Conservation (phyloP, 92 coral and sea anemone species). For the Ricordea florida region DNA sequence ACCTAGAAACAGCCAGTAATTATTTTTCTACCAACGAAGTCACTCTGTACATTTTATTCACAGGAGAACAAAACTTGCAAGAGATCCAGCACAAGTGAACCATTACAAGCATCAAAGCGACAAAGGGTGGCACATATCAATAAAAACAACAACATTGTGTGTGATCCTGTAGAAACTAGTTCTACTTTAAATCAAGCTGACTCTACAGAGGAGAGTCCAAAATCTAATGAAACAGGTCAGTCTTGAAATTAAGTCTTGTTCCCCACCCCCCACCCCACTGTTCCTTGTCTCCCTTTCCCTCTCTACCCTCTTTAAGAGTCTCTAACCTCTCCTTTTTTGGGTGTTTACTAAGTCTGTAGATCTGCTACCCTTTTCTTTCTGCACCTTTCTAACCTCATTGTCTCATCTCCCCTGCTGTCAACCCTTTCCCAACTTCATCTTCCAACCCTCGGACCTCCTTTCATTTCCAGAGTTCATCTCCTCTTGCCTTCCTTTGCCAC, state of each 20-base stretch:
- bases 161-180: neutral
- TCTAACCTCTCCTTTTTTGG: too few species aligned
- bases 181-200: neutral
- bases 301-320: too few species aligned
- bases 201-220: neutral
- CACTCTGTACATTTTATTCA: neutral
- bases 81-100: conserved; percentile 28
- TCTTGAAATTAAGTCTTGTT: too few species aligned
- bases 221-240: too few species aligned
- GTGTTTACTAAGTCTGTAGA: too few species aligned
- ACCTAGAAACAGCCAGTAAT: too few species aligned
- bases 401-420: neutral
- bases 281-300: too few species aligned
- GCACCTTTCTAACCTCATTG: too few species aligned
- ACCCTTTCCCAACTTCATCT: neutral
- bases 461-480: neutral
- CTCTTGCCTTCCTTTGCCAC: neutral
- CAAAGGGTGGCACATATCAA: conserved; percentile 78
- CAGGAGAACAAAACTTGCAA: conserved; percentile 15
- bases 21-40: neutral
- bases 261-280: too few species aligned
- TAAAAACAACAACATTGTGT: conserved; percentile 60
- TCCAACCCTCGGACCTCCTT: neutral
- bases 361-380: too few species aligned
- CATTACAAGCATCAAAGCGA: conserved; percentile 67